A percentile compares a stretch with the other conserved stretches of the same genome.
Evolutionary conservation across 2,888 invertebrate genomes (phyloP).

Genomic region (Eilema depressum): DNA sequence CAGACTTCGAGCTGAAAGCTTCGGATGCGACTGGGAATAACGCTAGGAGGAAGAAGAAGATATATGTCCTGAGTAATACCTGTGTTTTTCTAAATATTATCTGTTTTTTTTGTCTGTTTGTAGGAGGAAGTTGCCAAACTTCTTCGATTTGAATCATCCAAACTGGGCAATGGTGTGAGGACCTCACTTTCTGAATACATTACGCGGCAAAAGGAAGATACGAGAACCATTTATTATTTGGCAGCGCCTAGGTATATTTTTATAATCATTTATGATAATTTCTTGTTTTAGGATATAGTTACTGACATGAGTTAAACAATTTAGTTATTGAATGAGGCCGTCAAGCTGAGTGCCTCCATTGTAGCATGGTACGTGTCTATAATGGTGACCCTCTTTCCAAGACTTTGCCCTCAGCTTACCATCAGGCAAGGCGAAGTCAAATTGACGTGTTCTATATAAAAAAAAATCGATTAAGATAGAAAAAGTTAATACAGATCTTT

Average conservation of each 20-base stretch:
- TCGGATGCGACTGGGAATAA: too few relatives aligned
- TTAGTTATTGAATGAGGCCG: too few relatives aligned
- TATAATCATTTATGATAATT: neutral
- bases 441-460: too few relatives aligned
- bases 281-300: neutral
- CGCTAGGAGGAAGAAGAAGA: too few relatives aligned
- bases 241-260: constrained; percentile 94
- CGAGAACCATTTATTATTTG: constrained; percentile 96
- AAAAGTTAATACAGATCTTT: too few relatives aligned
- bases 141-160: constrained; percentile 96
- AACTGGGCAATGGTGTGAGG: constrained; percentile 89
- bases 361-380: too few relatives aligned
- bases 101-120: constrained; percentile 6
- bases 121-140: constrained; percentile 97
- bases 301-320: neutral
- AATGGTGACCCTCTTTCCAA: too few relatives aligned
- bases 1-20: too few relatives aligned
- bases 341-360: too few relatives aligned
- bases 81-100: neutral
- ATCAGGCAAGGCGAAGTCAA: too few relatives aligned
- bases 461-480: too few relatives aligned
- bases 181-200: constrained; percentile 94
- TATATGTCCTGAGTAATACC: neutral
- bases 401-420: too few relatives aligned
- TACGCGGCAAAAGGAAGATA: constrained; percentile 91